Conservation (phyloP, 2,113 vertebrate species). For the Neogale vison region DNA sequence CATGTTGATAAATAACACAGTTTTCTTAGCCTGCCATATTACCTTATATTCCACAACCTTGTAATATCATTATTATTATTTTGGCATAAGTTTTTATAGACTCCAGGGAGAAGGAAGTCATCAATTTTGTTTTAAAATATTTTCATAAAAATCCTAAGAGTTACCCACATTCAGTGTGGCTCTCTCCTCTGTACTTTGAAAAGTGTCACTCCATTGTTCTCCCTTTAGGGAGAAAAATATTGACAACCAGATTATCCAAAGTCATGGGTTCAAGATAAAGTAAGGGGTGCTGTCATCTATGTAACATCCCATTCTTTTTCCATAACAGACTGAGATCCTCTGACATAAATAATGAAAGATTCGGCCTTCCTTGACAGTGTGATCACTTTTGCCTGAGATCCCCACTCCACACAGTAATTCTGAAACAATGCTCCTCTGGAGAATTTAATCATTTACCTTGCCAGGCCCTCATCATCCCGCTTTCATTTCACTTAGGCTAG, state of each 20-base stretch:
- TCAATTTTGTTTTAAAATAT: neutral
- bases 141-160: neutral
- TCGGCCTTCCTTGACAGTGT: neutral
- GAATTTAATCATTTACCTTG: neutral
- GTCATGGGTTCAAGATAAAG: neutral
- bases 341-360: neutral
- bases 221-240: neutral
- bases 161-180: neutral
- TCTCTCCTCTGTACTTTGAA: neutral
- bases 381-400: neutral
- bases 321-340: neutral
- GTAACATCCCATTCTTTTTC: neutral
- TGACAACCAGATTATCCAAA: neutral
- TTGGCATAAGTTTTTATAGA: neutral
- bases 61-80: neutral
- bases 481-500: neutral
- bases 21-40: neutral
- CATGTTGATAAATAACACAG: neutral
- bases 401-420: neutral
- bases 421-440: neutral
- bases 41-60: neutral
- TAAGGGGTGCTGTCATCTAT: neutral
- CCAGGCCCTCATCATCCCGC: neutral
- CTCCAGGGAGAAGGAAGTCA: neutral
- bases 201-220: neutral